A percentile compares a stretch with the other conserved stretches of the same genome.
Conservation (phyloP, 2,797 vertebrate species). For the Nyctalus aviator region DNA sequence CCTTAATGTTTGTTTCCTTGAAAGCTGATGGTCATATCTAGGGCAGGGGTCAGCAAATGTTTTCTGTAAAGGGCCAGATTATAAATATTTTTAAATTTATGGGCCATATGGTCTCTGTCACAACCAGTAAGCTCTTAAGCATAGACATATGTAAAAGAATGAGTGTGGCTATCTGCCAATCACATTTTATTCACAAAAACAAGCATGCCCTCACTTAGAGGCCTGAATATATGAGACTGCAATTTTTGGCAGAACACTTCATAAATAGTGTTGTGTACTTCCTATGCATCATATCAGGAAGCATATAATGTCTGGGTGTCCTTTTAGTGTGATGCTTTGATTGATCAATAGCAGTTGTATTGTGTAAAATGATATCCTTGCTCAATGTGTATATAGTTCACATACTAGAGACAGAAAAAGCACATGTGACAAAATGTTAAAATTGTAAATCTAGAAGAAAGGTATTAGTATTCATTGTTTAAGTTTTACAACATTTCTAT, state of each 20-base stretch:
- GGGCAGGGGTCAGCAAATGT: not conserved
- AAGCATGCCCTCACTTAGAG: not conserved
- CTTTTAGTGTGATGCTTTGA: not conserved
- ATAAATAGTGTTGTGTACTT: not conserved
- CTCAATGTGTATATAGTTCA: not conserved
- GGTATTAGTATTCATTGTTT: slow-evolving; percentile 1
- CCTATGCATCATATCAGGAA: not conserved
- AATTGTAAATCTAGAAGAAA: not conserved
- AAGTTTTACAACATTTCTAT: not conserved
- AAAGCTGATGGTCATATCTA: slow-evolving; percentile 37
- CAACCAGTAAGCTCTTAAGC: slow-evolving; percentile 2
- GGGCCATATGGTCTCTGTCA: not conserved
- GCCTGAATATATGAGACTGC: not conserved
- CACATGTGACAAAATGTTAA: slow-evolving; percentile 14
- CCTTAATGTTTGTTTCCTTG: slow-evolving; percentile 30
- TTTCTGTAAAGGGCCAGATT: not conserved
- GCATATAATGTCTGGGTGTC: not conserved
- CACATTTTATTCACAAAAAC: slow-evolving; percentile 7
- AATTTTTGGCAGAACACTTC: not conserved
- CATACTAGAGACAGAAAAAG: not conserved
- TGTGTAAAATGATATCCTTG: not conserved
- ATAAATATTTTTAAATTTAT: slow-evolving; percentile 41
- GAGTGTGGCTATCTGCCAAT: not conserved
- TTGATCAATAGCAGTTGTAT: not conserved
- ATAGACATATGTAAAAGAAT: slow-evolving; percentile 12